These are phyloP conservation scores for Pampusana beccarii DNA, from an alignment of 2,113 vertebrate species.

Conservation along the genomic window DNA sequence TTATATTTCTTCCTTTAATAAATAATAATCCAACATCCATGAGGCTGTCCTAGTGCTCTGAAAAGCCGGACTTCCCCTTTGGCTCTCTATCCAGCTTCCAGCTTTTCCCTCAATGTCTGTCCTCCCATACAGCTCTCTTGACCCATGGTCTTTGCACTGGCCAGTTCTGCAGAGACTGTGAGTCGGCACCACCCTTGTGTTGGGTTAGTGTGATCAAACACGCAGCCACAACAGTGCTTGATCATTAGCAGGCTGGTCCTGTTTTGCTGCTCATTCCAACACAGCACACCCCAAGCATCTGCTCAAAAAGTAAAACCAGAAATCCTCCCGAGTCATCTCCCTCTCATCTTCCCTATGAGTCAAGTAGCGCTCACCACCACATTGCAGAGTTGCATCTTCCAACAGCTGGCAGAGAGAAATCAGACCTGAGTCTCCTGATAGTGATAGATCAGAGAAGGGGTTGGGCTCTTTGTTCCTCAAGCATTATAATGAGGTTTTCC, in stretches of 20 bases:
- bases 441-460: neutral
- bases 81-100: neutral
- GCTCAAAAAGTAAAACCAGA: neutral
- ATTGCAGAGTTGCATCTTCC: neutral
- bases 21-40: neutral
- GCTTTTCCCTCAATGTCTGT: neutral
- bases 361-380: neutral
- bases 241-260: no score
- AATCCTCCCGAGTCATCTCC: neutral
- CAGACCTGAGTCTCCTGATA: neutral
- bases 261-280: neutral
- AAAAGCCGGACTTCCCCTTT: neutral
- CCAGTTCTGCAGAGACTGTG: neutral
- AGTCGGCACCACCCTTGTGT: neutral
- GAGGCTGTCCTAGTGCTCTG: neutral
- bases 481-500: neutral
- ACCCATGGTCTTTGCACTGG: neutral
- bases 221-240: accelerated
- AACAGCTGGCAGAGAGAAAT: neutral
- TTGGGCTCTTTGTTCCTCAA: neutral
- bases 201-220: neutral
- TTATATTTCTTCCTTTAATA: neutral
- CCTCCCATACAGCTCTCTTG: neutral
- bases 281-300: neutral
- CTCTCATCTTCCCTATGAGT: neutral